Conservation (phyloP, 1,140 invertebrate genomes). For the Hesperophylax magnus region DNA sequence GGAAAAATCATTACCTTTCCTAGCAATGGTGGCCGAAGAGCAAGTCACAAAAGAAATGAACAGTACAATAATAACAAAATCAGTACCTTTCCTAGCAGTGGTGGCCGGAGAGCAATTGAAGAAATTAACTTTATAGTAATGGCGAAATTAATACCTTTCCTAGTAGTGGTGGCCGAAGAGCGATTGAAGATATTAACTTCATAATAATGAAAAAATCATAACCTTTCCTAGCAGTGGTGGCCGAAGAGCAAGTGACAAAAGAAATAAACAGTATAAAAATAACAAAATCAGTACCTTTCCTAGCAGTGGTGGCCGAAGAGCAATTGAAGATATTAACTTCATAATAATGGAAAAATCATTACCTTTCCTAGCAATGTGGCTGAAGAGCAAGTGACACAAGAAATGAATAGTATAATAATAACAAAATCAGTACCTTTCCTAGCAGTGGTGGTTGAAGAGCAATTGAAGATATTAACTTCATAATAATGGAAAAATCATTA, state of each 20-base stretch:
- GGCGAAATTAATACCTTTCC: slow-evolving; percentile 28
- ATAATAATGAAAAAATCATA: neutral
- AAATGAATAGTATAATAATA: neutral
- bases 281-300: slow-evolving; percentile 29
- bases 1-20: slow-evolving; percentile 30
- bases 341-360: neutral
- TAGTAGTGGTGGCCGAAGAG: slow-evolving; percentile 58
- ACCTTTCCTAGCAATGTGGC: slow-evolving; percentile 57
- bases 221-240: slow-evolving; percentile 58
- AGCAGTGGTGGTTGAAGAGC: slow-evolving; percentile 58
- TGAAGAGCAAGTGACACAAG: too few relatives aligned
- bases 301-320: slow-evolving; percentile 59
- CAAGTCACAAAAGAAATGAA: too few relatives aligned
- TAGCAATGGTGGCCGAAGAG: slow-evolving; percentile 58
- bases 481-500: neutral
- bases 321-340: too few relatives aligned
- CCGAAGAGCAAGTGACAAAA: neutral
- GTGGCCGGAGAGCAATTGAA: slow-evolving; percentile 44
- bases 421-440: slow-evolving; percentile 35
- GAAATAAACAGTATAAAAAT: neutral
- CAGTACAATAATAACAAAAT: neutral
- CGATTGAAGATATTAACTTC: too few relatives aligned
- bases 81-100: slow-evolving; percentile 51
- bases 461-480: too few relatives aligned
- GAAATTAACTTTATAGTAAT: neutral